Base-by-base conservation (phyloP, 2,888 invertebrate species). In the Cremastinae sp. region DNA sequence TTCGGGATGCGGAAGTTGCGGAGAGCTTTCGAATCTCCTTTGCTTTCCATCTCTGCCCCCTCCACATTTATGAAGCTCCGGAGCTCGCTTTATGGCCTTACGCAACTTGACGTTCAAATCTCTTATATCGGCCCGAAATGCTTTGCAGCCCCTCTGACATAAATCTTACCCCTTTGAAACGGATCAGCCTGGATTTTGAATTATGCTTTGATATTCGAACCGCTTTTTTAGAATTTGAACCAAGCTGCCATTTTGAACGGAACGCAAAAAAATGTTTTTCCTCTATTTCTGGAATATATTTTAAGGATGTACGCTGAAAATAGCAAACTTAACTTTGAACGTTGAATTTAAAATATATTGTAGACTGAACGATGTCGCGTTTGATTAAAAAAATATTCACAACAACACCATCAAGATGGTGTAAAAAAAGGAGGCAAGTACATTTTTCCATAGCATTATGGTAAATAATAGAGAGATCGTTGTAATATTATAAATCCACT, bases 171-270 rank as follows among this genome's bases (percentile, higher is more conserved):
- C 37, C 41, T 12, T 14, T 47, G 43, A 62, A 62, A 71, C 56
- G 61, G 70, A 70, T 66, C 66, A 75, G 71, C 66, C 28, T 56
- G n/a, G n/a, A n/a, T n/a, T 65, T 53, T 65, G 37, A 69, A 65
- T 65, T 75, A 59, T 56, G 66, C 65, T 16, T 45, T 74, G 14
- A 43, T 59, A 66, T 49, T 61, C 61, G 10, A 28, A n/a, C 41
- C 5, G 9, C 18, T 2, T 41, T 41, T n/a, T 41, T 41, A 41
- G 8, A 53, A 10, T 18, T 22, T 22, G 22, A 20, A 20, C 2
- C 53, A 2, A 10, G 10, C 22, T 22, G 12, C 20, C 22, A 10
- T 2, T 22, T n/a, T n/a, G n/a, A n/a, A 10, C 51, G 56, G 65
- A 16, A n/a, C n/a, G n/a, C n/a, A n/a, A n/a, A n/a, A n/a, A n/a